Evolutionary conservation across 2,888 invertebrate species (phyloP), one percentile per base, ranked within the genome.

Genomic region (Lamellibrachia satsuma): DNA sequence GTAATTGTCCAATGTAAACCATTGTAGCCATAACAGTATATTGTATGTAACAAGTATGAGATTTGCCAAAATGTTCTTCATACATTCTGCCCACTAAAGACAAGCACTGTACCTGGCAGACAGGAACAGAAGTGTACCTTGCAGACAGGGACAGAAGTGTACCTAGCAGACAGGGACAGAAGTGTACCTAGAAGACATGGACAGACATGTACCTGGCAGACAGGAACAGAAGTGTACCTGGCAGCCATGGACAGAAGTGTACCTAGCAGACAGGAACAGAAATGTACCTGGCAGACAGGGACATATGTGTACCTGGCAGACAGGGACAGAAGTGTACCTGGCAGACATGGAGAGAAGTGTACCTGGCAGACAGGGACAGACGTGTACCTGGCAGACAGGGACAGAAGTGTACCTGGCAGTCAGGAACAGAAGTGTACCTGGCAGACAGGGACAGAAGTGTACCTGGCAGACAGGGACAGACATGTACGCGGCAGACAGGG

Each of bases 211-310:
- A n/a, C 27, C 2, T 91, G 39, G 51, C 11, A 39, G n/a, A 51
- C 15, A 11, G 8, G 57, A 7, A 2, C 3, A 15, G 15, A 11
- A 51, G n/a, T 2, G 51, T 3, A 8, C 39, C 92, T 90, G 90
- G 93, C 95, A 96, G 95, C 93, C 98, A 98, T 93, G 98, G 97
- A 92, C 97, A 97, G 0, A 97, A 97, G 94, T 97, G 97, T 92
- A 98, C 98, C 95, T 98, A 98, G 94, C 98, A 97, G 0, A 98
- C 98, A 0, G 98, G 97, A 95, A 98, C 98, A 94, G 97, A 97
- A 0, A 98, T 98, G 1, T 98, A 97, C 0, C 57, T 2, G 57
- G 90, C 7, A 90, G 52, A 90, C 22, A 51, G 27, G 57, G 1
- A 15, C 3, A 39, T 0, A 92, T 52, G 52, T 52, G 27, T 90